Percentiles rank a stretch among this genome's conserved stretches.
Evolutionary conservation across 1,140 invertebrate species (phyloP).

Genomic region (Campoletis sonorensis): DNA sequence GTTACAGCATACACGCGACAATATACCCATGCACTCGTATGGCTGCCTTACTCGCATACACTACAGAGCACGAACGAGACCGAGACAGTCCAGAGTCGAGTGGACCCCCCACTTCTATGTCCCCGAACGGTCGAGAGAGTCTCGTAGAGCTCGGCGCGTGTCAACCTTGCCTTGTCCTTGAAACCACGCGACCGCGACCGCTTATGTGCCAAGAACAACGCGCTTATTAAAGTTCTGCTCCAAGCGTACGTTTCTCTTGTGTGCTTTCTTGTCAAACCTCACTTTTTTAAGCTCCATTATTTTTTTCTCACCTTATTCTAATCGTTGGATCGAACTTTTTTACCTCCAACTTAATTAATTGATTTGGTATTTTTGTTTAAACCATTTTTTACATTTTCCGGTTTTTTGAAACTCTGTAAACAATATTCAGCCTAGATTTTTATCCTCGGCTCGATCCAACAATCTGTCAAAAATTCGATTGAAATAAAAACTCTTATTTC

Average conservation of each 20-base stretch:
- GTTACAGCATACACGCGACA: not conserved
- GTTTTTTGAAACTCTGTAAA: no score
- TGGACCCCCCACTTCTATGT: conserved; percentile 61
- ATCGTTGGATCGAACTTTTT: not conserved
- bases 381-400: no score
- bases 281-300: not conserved
- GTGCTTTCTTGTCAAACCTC: not conserved
- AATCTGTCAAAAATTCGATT: no score
- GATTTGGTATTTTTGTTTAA: no score
- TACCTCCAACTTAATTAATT: no score
- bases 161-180: conserved; percentile 76
- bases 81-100: conserved; percentile 33
- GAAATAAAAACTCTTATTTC: no score
- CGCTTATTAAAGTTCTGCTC: conserved; percentile 33
- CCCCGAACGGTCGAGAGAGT: conserved; percentile 51
- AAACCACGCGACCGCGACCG: conserved; percentile 73
- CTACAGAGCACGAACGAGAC: not conserved
- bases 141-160: conserved; percentile 68
- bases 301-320: not conserved
- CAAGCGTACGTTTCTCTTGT: not conserved
- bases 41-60: not conserved
- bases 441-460: no score
- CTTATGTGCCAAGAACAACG: conserved; percentile 62
- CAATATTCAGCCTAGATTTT: no score
- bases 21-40: not conserved